phyloP scores from a whole-genome alignment of 2,113 vertebrate species.

The Galeopterus variegatus region DNA sequence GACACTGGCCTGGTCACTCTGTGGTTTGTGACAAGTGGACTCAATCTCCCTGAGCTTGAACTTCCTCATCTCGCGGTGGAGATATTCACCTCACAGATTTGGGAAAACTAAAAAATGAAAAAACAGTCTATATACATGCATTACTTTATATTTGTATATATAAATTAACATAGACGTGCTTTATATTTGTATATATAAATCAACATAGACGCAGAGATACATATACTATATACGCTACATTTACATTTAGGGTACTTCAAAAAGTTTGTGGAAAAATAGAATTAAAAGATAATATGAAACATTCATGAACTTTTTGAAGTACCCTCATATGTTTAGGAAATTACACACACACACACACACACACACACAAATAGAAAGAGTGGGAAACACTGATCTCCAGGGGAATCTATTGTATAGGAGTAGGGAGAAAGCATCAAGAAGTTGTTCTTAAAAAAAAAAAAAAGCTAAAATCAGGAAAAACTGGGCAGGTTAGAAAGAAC shows the following conservation, averaged over 20 bases:
- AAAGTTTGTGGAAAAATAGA: too few relatives aligned
- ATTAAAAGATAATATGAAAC: too few relatives aligned
- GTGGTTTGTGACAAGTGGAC: too few relatives aligned
- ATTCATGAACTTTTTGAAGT: too few relatives aligned
- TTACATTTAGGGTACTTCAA: neutral
- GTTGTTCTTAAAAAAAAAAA: neutral
- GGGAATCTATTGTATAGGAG: neutral
- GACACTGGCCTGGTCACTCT: accelerated
- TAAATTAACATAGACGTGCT: too few relatives aligned
- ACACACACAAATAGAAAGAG: neutral
- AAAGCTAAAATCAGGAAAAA: neutral
- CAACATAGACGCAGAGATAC: neutral
- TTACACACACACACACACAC: neutral
- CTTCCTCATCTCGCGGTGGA: neutral
- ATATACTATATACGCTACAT: too few relatives aligned
- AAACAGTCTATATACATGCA: neutral
- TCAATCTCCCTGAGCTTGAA: accelerated
- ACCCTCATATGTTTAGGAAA: neutral
- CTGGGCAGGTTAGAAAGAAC: neutral
- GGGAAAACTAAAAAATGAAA: neutral
- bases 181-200: neutral
- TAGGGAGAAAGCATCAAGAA: neutral
- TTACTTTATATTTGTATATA: neutral
- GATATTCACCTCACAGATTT: neutral
- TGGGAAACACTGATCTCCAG: neutral